Base-by-base conservation (phyloP, 2,888 invertebrate species). In the Phaedon cochleariae region DNA sequence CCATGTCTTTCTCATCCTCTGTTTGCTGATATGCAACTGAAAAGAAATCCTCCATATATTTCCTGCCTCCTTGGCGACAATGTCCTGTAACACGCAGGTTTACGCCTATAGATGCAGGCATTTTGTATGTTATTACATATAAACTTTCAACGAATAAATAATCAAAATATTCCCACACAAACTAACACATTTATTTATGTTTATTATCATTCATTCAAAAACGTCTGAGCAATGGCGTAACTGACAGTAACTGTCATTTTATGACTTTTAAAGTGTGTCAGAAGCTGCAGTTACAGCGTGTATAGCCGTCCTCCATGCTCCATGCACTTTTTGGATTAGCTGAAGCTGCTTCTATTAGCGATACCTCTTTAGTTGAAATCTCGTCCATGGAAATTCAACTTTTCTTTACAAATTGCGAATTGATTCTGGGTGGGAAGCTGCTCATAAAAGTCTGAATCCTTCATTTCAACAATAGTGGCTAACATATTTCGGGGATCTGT, bases 21-120 rank as follows among this genome's bases (percentile, higher is more conserved):
- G 94, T 93, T 85, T 95, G 93, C 85, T 97, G 95, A 87, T 97
- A 97, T 76, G 97, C 96, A 74, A 98, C 95, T 75, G 95, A 93
- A 86, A 97, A 96, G 86, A 95, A 95, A 86, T 98, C 98, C 88
- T 98, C 98, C 98, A 98, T 98, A 84, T 98, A 98, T 85, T 96
- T 96, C 81, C 98, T 90, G 78, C 97, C 97, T 81, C 98, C 98
- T 88, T 98, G 97, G 85, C 94, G 94, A 82, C 95, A 95, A 84
- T 97, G 95, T 77, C 95, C 96, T 75, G 97, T 95, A 73, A 97
- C 97, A 77, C 97, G 91, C 80, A 97, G 89, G 88, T 97, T 97
- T 74, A 97, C 93, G 79, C 95, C 95, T 81, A 94, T 93, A 76
- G 92, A 92, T 76, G 92, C 89, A 83, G 91, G 90, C 89, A 91